Conservation (phyloP, 1,140 invertebrate genomes). For the Heliconius hewitsoni region DNA sequence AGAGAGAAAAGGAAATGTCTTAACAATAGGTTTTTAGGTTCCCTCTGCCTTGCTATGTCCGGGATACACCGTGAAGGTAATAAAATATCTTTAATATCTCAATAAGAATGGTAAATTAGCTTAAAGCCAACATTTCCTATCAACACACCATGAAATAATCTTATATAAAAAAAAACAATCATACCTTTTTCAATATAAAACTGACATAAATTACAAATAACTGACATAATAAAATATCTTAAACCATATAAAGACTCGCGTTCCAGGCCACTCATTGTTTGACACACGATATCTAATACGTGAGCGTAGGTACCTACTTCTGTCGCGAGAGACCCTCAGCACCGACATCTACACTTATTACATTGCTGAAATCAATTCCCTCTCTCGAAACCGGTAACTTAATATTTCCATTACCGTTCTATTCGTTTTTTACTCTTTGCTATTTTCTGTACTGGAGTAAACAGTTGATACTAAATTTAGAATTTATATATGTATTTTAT, state of each 20-base stretch:
- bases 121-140: too few species aligned
- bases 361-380: conserved; percentile 65
- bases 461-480: conserved; percentile 9
- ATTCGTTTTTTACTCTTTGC: conserved; percentile 43
- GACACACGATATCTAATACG: conserved; percentile 46
- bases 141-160: too few species aligned
- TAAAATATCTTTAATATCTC: neutral
- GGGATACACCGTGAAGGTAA: neutral
- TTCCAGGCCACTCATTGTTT: conserved; percentile 17
- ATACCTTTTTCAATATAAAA: neutral
- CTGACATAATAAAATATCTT: too few species aligned
- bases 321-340: conserved; percentile 40
- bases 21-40: neutral
- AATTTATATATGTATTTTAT: neutral
- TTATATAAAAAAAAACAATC: too few species aligned
- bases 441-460: neutral
- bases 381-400: conserved; percentile 58
- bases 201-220: neutral
- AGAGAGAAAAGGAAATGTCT: too few species aligned
- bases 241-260: conserved; percentile 15
- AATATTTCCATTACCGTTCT: conserved; percentile 59
- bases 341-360: conserved; percentile 53
- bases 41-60: neutral
- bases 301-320: conserved; percentile 33
- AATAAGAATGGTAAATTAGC: too few species aligned